phyloP scores from a whole-genome alignment of 2,797 vertebrate species.

The Acestrorhynchus altus region DNA sequence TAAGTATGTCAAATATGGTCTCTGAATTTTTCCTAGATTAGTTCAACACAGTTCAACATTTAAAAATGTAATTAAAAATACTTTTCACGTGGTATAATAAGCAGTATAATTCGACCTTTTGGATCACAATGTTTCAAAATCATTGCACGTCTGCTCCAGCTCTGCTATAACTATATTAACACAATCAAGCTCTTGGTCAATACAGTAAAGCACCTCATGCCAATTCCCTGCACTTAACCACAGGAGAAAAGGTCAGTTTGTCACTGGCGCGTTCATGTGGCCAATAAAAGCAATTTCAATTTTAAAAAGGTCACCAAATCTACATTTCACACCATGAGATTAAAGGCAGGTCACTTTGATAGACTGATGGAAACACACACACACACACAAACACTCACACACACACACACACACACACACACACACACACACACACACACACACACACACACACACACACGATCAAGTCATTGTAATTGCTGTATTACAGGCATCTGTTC shows the following conservation, averaged over 20 bases:
- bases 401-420: slow-evolving; percentile 19
- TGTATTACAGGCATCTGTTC: slow-evolving; percentile 8
- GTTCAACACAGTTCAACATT: too few relatives aligned
- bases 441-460: background rate
- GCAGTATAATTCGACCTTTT: too few relatives aligned
- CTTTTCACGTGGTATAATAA: background rate
- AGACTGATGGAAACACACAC: slow-evolving; percentile 12
- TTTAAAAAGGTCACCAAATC: slow-evolving; percentile 69
- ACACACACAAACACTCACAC: slow-evolving; percentile 1
- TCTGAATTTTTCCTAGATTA: too few relatives aligned
- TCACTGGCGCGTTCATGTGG: slow-evolving; percentile 60
- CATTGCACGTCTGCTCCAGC: slow-evolving; percentile 17
- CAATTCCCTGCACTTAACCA: slow-evolving; percentile 32
- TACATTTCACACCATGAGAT: slow-evolving; percentile 61
- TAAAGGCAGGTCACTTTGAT: slow-evolving; percentile 40
- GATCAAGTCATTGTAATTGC: slow-evolving; percentile 25
- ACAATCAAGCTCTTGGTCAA: slow-evolving; percentile 2
- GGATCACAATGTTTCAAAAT: background rate
- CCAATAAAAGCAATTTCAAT: slow-evolving; percentile 67
- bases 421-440: slow-evolving; percentile 16
- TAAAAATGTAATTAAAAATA: background rate
- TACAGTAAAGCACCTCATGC: background rate
- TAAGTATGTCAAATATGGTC: too few relatives aligned
- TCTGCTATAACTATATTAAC: slow-evolving; percentile 16
- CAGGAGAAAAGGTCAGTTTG: slow-evolving; percentile 53